phyloP scores from a whole-genome alignment of 2,888 invertebrate genomes.

The Synergus gifuensis region DNA sequence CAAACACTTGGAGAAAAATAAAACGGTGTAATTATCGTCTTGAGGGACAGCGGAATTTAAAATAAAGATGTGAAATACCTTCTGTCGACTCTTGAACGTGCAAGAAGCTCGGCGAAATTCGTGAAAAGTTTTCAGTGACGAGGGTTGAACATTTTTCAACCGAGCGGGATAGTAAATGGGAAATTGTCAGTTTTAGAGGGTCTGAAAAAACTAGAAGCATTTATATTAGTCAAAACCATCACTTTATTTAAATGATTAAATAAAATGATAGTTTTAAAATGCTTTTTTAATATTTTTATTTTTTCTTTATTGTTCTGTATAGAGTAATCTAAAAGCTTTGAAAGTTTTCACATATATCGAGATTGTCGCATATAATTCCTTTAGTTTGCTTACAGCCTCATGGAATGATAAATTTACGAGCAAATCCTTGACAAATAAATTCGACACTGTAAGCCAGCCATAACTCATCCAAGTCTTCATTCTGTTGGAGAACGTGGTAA shows the following conservation, averaged over 20 bases:
- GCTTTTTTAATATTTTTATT: not conserved
- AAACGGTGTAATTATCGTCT: conserved; percentile 10
- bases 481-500: not conserved
- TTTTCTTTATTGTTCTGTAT: not conserved
- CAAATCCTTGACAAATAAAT: not conserved
- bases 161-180: conserved; percentile 2
- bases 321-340: not conserved
- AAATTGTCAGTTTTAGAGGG: not conserved
- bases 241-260: too few species aligned
- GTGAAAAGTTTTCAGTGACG: conserved; percentile 3
- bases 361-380: not conserved
- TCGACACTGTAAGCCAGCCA: not conserved
- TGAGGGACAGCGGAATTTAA: conserved; percentile 6
- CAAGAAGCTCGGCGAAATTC: not conserved
- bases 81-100: conserved; percentile 2
- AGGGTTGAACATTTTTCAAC: conserved; percentile 15
- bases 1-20: not conserved
- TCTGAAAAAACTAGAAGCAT: not conserved
- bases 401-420: conserved; percentile 22
- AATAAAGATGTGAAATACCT: conserved; percentile 10
- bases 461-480: conserved; percentile 18
- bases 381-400: not conserved
- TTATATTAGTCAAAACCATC: not conserved
- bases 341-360: not conserved
- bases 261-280: not conserved